These are phyloP conservation scores for Meloe dianella DNA, from an alignment of 2,888 invertebrate genomes.

Conservation along the genomic window DNA sequence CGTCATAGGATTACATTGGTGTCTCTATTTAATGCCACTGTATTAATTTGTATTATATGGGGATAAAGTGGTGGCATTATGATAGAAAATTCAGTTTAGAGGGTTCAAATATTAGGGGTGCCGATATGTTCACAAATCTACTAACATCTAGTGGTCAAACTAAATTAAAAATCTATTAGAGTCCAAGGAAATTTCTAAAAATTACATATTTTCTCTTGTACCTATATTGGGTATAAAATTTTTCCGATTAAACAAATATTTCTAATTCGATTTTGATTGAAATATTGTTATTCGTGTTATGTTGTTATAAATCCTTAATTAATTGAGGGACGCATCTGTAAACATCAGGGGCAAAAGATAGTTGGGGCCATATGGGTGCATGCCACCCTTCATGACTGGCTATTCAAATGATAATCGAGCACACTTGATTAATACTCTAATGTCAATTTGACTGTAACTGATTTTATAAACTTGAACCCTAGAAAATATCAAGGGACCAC, in stretches of 20 bases:
- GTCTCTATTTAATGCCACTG: slow-evolving; percentile 57
- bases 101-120: slow-evolving; percentile 42
- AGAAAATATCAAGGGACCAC: slow-evolving; percentile 36
- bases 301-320: slow-evolving; percentile 20
- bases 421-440: slow-evolving; percentile 57
- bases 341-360: slow-evolving; percentile 39
- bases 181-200: not conserved
- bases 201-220: not conserved
- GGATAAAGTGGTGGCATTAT: slow-evolving; percentile 58
- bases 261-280: not conserved
- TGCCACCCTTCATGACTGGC: slow-evolving; percentile 33
- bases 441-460: slow-evolving; percentile 57
- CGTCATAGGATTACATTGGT: slow-evolving; percentile 50
- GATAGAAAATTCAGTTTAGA: slow-evolving; percentile 54
- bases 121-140: slow-evolving; percentile 38
- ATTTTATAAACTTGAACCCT: slow-evolving; percentile 52
- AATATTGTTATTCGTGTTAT: slow-evolving; percentile 13
- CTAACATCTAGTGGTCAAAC: not conserved
- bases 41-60: slow-evolving; percentile 59
- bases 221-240: not conserved
- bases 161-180: not conserved
- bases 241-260: not conserved
- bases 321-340: slow-evolving; percentile 46
- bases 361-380: slow-evolving; percentile 51
- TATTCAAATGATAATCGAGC: slow-evolving; percentile 55